These are phyloP conservation scores for Lasioglossum lativentre DNA, from an alignment of 2,888 invertebrate genomes.

Conservation along the genomic window DNA sequence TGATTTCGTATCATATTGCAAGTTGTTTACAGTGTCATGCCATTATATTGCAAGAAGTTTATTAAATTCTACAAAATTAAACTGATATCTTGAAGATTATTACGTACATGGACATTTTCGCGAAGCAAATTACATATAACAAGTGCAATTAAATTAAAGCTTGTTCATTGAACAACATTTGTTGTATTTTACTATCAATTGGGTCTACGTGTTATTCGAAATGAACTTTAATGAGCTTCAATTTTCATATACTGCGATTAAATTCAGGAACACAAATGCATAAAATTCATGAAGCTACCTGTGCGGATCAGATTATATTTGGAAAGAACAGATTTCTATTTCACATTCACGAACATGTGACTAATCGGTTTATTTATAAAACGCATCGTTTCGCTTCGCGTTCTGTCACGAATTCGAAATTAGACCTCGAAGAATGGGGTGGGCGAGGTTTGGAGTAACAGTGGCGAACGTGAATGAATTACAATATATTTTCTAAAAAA, in stretches of 20 bases:
- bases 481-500: constrained; percentile 59
- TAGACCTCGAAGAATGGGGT: constrained; percentile 14
- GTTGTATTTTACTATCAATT: background rate
- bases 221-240: background rate
- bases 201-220: background rate
- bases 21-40: background rate
- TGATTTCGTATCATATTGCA: background rate
- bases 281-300: background rate
- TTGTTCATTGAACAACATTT: background rate
- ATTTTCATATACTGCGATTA: background rate
- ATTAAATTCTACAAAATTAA: background rate
- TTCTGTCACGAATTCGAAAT: constrained; percentile 48
- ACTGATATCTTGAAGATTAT: background rate
- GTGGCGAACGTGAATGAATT: constrained; percentile 43
- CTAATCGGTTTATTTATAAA: constrained; percentile 24
- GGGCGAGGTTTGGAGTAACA: background rate
- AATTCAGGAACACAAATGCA: background rate
- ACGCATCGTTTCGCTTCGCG: background rate
- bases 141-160: background rate
- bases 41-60: background rate
- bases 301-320: background rate
- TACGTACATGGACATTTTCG: background rate
- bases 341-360: constrained; percentile 9
- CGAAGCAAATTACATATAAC: background rate
- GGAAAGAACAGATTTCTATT: background rate